Evolutionary conservation across 2,113 vertebrate genomes (phyloP).

Genomic region (Forbesichthys agassizii): DNA sequence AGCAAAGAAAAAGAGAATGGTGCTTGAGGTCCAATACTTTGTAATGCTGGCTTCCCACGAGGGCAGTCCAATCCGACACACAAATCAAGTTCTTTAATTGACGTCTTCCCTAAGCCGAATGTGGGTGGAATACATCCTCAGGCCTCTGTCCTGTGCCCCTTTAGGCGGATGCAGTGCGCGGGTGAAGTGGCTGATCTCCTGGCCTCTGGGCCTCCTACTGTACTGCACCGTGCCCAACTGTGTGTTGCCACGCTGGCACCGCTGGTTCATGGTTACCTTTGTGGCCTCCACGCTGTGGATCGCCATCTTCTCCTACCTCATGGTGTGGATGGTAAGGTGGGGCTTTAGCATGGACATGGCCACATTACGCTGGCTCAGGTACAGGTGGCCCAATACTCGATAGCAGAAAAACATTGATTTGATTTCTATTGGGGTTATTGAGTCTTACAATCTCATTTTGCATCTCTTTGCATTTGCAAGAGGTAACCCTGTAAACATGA

Average conservation of each 20-base stretch:
- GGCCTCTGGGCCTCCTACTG: slow-evolving; percentile 78
- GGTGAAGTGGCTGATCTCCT: slow-evolving; percentile 78
- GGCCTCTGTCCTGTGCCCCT: neutral
- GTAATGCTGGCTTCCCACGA: no score
- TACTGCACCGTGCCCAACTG: slow-evolving; percentile 82
- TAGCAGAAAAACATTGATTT: no score
- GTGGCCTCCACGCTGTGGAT: slow-evolving; percentile 81
- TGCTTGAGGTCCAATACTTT: no score
- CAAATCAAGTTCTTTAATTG: neutral
- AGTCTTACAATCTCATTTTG: no score
- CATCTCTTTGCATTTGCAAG: no score
- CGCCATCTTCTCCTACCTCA: slow-evolving; percentile 82
- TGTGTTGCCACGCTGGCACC: slow-evolving; percentile 77
- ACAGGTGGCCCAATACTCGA: no score
- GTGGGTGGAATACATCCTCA: no score
- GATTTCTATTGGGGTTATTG: no score
- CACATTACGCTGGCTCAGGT: no score
- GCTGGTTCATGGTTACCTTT: slow-evolving; percentile 82
- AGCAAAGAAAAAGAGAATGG: no score
- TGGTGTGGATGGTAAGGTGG: slow-evolving; percentile 84
- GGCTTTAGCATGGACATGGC: neutral
- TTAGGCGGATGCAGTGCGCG: slow-evolving; percentile 65
- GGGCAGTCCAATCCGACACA: no score
- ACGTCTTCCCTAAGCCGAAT: neutral
- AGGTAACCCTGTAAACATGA: neutral